Evolutionary conservation across 2,113 vertebrate species (phyloP).

Genomic region (Sinocyclocheilus anophthalmus): DNA sequence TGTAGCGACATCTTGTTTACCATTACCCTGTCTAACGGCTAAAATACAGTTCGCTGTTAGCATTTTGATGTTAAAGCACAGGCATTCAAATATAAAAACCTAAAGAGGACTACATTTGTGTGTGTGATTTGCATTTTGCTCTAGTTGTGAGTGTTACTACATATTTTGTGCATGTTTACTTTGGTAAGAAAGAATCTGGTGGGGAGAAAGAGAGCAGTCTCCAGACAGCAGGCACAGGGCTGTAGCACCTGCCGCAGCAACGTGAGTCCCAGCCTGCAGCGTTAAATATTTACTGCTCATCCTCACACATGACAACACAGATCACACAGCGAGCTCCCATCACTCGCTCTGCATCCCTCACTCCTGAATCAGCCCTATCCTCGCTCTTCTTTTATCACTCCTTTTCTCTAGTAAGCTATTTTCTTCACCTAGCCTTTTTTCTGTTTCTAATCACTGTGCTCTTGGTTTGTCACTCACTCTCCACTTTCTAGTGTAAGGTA

Average conservation of each 20-base stretch:
- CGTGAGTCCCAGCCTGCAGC: constrained; percentile 35
- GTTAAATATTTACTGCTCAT: constrained; percentile 57
- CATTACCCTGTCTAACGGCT: neutral
- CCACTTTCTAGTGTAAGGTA: neutral
- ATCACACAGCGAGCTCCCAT: constrained; percentile 24
- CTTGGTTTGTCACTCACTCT: neutral
- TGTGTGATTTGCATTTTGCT: neutral
- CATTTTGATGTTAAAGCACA: neutral
- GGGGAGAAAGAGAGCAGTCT: constrained; percentile 28
- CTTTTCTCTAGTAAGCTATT: neutral
- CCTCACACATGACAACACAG: constrained; percentile 42
- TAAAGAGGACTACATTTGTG: neutral
- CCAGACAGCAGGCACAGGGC: constrained; percentile 19
- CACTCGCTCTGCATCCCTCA: neutral
- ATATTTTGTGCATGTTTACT: constrained; percentile 10
- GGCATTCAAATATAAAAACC: neutral
- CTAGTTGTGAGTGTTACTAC: neutral
- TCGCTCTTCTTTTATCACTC: constrained; percentile 17
- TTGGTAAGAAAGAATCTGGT: constrained; percentile 19
- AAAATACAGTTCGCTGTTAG: neutral
- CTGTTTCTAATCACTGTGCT: neutral
- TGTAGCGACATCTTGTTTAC: neutral
- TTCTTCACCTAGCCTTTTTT: neutral
- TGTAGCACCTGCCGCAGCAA: constrained; percentile 53
- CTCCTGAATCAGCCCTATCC: neutral